Percentiles rank a stretch among this genome's conserved stretches.
Evolutionary conservation across 2,888 invertebrate species (phyloP).

Genomic region (Melolontha melolontha): DNA sequence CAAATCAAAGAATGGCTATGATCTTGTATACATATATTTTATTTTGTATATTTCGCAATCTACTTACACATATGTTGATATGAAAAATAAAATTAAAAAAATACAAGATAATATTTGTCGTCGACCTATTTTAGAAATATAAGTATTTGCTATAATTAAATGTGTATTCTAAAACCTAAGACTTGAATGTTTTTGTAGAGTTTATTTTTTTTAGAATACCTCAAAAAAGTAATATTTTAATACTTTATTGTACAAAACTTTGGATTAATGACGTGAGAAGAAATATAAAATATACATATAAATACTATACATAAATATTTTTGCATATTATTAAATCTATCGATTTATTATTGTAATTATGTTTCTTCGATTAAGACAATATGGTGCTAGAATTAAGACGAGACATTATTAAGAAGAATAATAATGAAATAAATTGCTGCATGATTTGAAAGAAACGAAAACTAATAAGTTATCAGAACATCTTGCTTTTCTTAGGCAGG

Average conservation of each 20-base stretch:
- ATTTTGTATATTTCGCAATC: constrained; percentile 4
- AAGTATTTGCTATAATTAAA: constrained; percentile 34
- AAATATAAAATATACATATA: constrained; percentile 43
- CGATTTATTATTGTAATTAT: constrained; percentile 23
- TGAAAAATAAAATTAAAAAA: neutral
- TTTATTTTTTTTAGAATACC: constrained; percentile 42
- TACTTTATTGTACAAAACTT: constrained; percentile 42
- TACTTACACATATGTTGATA: neutral
- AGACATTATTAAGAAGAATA: constrained; percentile 9
- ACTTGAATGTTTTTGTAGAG: constrained; percentile 35
- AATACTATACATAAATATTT: constrained; percentile 46
- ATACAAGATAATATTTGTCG: neutral
- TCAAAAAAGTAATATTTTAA: constrained; percentile 48
- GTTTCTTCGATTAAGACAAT: constrained; percentile 46
- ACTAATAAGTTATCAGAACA: neutral
- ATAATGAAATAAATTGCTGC: constrained; percentile 34
- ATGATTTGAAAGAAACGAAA: neutral
- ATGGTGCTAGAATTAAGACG: constrained; percentile 48
- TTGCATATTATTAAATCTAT: constrained; percentile 42
- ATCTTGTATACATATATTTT: neutral
- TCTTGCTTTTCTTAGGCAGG: constrained; percentile 17
- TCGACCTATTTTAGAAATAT: neutral
- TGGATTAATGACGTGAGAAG: constrained; percentile 18
- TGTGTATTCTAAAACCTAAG: constrained; percentile 40
- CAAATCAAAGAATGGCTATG: too few relatives aligned